Evolutionary conservation across 2,113 vertebrate genomes (phyloP).

Genomic region (Ochotona curzoniae): DNA sequence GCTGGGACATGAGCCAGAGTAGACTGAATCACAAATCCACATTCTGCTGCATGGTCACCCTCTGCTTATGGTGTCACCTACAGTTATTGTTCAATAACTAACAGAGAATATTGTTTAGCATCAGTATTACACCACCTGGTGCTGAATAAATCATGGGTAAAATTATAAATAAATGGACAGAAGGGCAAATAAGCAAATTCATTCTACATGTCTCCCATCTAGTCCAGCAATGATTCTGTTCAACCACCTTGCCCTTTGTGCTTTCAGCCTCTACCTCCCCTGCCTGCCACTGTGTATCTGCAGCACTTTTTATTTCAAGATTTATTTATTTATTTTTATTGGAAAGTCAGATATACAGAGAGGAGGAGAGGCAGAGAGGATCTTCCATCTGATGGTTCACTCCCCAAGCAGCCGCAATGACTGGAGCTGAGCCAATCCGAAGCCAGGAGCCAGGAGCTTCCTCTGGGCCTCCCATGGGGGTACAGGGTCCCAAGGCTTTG

Average conservation of each 20-base stretch:
- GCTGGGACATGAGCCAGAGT: not conserved
- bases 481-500: too few species aligned
- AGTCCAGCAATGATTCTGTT: not conserved
- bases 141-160: not conserved
- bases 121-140: too few species aligned
- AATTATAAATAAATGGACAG: not conserved
- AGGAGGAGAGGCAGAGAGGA: too few species aligned
- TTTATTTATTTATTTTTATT: too few species aligned
- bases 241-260: not conserved
- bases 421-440: too few species aligned
- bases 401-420: too few species aligned
- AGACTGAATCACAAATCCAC: not conserved
- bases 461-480: too few species aligned
- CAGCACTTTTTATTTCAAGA: too few species aligned
- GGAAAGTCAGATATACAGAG: too few species aligned
- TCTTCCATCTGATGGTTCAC: too few species aligned
- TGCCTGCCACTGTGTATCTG: not conserved
- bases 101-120: not conserved
- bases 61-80: not conserved
- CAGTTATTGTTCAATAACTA: fast-evolving
- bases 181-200: not conserved
- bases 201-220: not conserved
- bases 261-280: not conserved
- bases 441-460: too few species aligned
- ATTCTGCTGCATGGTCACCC: not conserved